A percentile compares a stretch with the other conserved stretches of the same genome.
Conservation (phyloP, 2,888 invertebrate genomes). For the Melikaiella ostensackeni region DNA sequence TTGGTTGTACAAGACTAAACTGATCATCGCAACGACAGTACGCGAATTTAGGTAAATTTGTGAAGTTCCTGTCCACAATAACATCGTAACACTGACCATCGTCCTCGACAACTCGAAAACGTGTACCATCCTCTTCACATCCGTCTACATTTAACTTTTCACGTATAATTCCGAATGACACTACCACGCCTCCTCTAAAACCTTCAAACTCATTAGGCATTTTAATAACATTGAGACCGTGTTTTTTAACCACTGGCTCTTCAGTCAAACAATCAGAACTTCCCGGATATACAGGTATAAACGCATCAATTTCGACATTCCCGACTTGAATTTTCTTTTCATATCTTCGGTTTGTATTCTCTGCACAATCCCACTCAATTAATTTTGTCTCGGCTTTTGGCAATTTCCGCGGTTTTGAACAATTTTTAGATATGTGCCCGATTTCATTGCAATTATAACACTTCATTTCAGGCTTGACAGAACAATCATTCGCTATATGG, state of each 20-base stretch:
- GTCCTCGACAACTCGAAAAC: constrained; percentile 42
- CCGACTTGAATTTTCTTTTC: not conserved
- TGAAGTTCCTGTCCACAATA: constrained; percentile 42
- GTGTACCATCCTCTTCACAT: not conserved
- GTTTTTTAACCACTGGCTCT: not conserved
- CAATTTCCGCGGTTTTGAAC: no score
- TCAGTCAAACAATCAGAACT: not conserved
- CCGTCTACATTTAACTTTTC: not conserved
- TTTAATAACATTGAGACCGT: not conserved
- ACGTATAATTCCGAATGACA: no score
- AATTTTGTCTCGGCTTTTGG: not conserved
- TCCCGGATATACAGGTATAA: not conserved
- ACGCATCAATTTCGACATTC: not conserved
- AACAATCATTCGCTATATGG: not conserved
- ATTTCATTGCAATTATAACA: not conserved
- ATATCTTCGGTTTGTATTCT: not conserved
- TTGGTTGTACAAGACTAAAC: not conserved
- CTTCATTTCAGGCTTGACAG: not conserved
- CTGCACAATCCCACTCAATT: not conserved
- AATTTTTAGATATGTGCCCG: not conserved
- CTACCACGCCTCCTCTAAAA: not conserved
- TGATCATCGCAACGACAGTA: no score
- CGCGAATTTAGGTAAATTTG: not conserved
- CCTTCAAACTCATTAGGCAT: not conserved
- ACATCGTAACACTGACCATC: constrained; percentile 38